These are phyloP conservation scores for Onychomys leucogaster DNA, from an alignment of 2,797 vertebrate genomes.

Conservation along the genomic window DNA sequence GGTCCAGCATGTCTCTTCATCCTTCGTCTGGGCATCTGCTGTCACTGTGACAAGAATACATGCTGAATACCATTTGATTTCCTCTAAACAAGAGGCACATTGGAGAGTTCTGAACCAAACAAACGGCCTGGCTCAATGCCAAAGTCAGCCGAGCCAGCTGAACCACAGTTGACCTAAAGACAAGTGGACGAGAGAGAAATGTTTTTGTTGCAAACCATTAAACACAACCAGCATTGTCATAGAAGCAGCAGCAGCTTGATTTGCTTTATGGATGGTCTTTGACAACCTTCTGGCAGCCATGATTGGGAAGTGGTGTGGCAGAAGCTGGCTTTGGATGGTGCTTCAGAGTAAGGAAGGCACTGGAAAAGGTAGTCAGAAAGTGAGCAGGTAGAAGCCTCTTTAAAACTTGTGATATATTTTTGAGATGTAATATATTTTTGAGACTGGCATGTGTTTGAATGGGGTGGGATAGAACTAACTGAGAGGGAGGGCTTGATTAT, in stretches of 20 bases:
- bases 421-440: neutral
- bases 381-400: no score
- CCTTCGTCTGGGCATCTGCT: neutral
- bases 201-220: neutral
- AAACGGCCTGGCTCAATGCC: slow-evolving; percentile 5
- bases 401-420: neutral
- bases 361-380: neutral
- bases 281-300: neutral
- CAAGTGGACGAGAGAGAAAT: neutral
- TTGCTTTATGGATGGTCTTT: neutral
- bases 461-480: neutral
- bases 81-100: neutral
- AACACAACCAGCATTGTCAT: neutral
- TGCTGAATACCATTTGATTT: neutral
- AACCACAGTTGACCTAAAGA: neutral
- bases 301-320: neutral
- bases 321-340: neutral
- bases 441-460: neutral
- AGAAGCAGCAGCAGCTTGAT: neutral
- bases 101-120: neutral
- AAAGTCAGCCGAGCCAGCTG: neutral
- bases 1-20: neutral
- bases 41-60: neutral
- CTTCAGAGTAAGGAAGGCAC: neutral
- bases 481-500: no score